These are phyloP conservation scores for Pachydiplax longipennis DNA, from an alignment of 2,888 invertebrate genomes.

Conservation along the genomic window DNA sequence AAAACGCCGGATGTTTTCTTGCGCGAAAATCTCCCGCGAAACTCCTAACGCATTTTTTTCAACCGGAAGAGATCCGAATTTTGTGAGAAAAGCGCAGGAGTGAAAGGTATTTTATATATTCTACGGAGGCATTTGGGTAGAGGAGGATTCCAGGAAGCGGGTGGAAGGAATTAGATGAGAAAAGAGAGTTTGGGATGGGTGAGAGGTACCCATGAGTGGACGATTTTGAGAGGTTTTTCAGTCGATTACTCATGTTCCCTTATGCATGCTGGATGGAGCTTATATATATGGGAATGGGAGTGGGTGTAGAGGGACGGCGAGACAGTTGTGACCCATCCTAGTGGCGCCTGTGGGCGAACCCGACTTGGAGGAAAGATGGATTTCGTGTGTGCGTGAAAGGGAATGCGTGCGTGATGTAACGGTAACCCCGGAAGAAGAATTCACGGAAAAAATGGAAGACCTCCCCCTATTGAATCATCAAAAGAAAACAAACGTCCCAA, in stretches of 20 bases:
- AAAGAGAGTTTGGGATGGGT: background rate
- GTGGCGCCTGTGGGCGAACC: background rate
- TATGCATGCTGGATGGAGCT: background rate
- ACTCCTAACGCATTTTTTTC: no score
- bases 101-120: no score
- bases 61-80: no score
- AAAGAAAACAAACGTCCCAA: no score
- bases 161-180: background rate
- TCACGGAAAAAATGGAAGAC: background rate
- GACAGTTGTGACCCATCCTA: background rate
- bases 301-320: background rate
- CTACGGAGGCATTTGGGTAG: no score
- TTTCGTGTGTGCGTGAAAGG: background rate
- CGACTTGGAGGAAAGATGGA: background rate
- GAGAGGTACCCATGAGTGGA: background rate
- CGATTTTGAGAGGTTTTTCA: background rate
- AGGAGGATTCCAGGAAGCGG: background rate
- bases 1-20: no score
- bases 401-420: background rate
- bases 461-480: background rate
- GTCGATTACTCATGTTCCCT: background rate
- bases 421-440: background rate
- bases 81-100: no score
- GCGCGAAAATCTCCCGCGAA: no score
- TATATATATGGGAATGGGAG: background rate